phyloP scores from a whole-genome alignment of 2,797 vertebrate species.

The Crenuchus spilurus region DNA sequence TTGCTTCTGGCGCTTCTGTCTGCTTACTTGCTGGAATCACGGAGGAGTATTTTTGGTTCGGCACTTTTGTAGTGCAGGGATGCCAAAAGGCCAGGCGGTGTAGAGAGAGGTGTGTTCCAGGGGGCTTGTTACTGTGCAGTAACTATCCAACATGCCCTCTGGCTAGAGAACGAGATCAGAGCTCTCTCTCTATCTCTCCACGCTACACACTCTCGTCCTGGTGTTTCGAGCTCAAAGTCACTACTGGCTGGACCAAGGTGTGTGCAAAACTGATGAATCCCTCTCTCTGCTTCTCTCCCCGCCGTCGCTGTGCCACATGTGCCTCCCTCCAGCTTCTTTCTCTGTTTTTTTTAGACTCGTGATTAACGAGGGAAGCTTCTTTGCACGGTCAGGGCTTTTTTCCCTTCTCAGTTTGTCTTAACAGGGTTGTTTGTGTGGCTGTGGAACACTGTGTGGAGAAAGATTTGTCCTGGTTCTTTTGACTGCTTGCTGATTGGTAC shows the following conservation, averaged over 20 bases:
- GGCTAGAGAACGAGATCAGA: conserved; percentile 40
- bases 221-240: conserved; percentile 42
- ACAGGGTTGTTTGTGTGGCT: conserved; percentile 21
- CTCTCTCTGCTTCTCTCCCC: conserved; percentile 14
- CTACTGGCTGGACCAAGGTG: neutral
- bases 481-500: neutral
- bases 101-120: conserved; percentile 26
- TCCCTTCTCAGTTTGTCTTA: conserved; percentile 27
- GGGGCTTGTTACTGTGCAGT: conserved; percentile 36
- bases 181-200: too few species aligned
- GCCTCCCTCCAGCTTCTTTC: conserved; percentile 18
- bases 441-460: conserved; percentile 11
- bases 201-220: conserved; percentile 20
- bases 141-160: conserved; percentile 36
- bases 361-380: conserved; percentile 54
- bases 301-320: neutral
- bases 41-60: conserved; percentile 19
- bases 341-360: conserved; percentile 41
- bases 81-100: conserved; percentile 26
- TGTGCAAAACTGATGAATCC: conserved; percentile 33
- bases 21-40: neutral
- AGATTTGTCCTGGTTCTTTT: conserved; percentile 1
- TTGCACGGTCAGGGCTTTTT: conserved; percentile 31
- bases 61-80: conserved; percentile 15
- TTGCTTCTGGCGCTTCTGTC: neutral